Evolutionary conservation across 2,113 vertebrate genomes (phyloP), one percentile per base, ranked within the genome.

Genomic region (Paraplagusia blochii): DNA sequence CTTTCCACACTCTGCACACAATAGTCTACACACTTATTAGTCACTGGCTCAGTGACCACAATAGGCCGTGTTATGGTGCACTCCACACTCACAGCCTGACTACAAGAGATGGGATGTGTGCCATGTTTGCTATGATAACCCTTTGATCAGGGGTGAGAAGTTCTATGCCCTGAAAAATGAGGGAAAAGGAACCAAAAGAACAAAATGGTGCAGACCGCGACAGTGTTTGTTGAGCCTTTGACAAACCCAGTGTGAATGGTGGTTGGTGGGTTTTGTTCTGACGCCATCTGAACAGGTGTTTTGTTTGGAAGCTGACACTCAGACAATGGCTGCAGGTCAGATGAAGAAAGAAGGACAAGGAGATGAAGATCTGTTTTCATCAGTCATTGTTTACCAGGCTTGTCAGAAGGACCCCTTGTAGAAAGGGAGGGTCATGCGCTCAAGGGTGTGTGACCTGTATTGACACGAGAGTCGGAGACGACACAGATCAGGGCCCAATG

Each of bases 21-120:
- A 77, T 81, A 72, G 77, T 87, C 87, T 86, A 87, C 79, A 84
- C 82, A 80, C 85, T 88, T 90, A 91, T 90, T 89, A 87, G 81
- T 63, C 76, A 77, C 63, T 69, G 74, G 83, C 71, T 78, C 71
- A 66, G 22, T 22, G 3, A 54, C 59, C 82, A 89, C 88, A 90
- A 88, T 81, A 66, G 82, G 54, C 75, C 84, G 79, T 73, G 86
- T 88, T 76, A 86, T 71, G 63, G 46, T 58, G 38, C 38, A 39
- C 53, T 46, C 13, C 59, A 61, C 44, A 48, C 72, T 70, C 72
- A 56, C 2, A 11, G 36, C 2, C 8, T 2, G 11, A 38, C 3
- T 38, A 38, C 11, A 2, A 38, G 36, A 9, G 36, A 7, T 11
- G 36, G 36, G 57, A 81, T 74, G 72, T 62, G 62, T 80, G 82